Percentiles rank a stretch among this genome's conserved stretches.
These are phyloP conservation scores for Pocillopora verrucosa DNA, from an alignment of 64 coral and sea anemone genomes.

Conservation along the genomic window DNA sequence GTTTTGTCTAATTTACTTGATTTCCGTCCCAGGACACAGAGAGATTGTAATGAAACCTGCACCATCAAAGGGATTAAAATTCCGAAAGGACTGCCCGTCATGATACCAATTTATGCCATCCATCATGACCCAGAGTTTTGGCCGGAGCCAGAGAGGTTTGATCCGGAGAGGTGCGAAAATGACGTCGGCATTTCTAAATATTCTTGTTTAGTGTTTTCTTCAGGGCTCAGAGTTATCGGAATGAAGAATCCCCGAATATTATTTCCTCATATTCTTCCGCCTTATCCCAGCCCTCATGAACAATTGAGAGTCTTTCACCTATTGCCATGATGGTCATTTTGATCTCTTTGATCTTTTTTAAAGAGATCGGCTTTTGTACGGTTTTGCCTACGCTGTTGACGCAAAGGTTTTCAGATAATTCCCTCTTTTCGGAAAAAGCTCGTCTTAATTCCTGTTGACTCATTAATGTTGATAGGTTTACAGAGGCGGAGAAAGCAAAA, in stretches of 20 bases:
- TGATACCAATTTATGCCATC: conserved; percentile 47
- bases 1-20: background rate
- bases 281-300: no score
- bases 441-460: background rate
- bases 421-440: no score
- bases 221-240: no score
- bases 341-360: no score
- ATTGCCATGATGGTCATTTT: no score
- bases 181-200: background rate
- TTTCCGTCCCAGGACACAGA: background rate
- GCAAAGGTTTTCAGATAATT: no score
- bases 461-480: background rate
- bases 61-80: conserved; percentile 59
- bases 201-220: background rate
- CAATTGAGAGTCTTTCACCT: no score
- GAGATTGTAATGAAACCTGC: conserved; percentile 50
- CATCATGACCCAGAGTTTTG: conserved; percentile 73
- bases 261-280: no score
- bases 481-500: background rate
- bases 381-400: no score
- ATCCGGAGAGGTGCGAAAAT: conserved; percentile 53
- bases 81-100: conserved; percentile 42
- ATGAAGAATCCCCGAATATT: no score
- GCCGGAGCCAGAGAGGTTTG: conserved; percentile 62
- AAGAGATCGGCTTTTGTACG: no score